phyloP scores from a whole-genome alignment of 2,797 vertebrate species.

The Alca torda region DNA sequence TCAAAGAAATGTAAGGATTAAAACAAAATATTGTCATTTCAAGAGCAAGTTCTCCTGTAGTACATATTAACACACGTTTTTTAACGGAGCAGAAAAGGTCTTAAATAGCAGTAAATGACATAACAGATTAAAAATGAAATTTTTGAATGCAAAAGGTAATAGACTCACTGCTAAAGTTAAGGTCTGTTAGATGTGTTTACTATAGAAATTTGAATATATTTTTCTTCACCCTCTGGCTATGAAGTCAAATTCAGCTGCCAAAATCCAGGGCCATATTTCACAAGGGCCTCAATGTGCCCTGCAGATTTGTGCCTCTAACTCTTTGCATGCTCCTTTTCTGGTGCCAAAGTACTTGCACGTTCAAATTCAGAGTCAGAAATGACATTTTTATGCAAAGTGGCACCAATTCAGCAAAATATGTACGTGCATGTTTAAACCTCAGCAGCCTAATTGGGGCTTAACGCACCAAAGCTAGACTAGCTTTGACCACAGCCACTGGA shows the following conservation, averaged over 20 bases:
- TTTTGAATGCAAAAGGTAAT: background rate
- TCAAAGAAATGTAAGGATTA: background rate
- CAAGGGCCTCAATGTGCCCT: background rate
- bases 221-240: slow-evolving; percentile 3
- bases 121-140: background rate
- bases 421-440: background rate
- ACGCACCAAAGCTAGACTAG: background rate
- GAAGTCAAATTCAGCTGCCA: slow-evolving; percentile 22
- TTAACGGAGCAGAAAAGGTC: background rate
- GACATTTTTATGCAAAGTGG: background rate
- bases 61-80: background rate
- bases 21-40: background rate
- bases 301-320: background rate
- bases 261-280: slow-evolving; percentile 19
- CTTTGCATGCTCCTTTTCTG: background rate
- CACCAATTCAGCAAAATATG: background rate
- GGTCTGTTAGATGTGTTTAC: slow-evolving; percentile 16
- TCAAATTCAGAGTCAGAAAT: background rate
- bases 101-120: background rate
- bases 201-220: slow-evolving; percentile 33
- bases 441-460: background rate
- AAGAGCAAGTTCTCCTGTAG: background rate
- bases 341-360: background rate
- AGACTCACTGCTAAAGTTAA: background rate
- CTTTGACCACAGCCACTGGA: background rate